Base-by-base conservation (phyloP, 1,140 invertebrate species). In the Cotesia typhae region DNA sequence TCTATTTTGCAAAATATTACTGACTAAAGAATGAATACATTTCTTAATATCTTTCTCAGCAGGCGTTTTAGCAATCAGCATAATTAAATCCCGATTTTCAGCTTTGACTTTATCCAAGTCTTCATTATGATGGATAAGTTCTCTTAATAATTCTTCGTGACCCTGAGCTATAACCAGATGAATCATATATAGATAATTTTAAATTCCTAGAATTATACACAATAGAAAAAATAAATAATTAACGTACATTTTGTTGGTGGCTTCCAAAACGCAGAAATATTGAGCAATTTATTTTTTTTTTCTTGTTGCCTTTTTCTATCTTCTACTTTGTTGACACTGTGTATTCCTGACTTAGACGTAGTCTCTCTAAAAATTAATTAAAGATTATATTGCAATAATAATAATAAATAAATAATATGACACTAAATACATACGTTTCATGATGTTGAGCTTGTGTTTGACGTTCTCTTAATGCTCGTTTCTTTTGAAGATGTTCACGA, bases 241-340 rank as follows among this genome's bases (percentile, higher is more conserved):
- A 52, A 81, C 76, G 82, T 87, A 88, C 88, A 90, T 88, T 90
- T 92, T 36, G 87, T 88, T 4, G 90, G 89, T 36, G 91, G 89
- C 81, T 94, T 94, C 61, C 91, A 90, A 80, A 96, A 96, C 4
- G 95, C 91, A 36, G 91, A 92, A 78, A 93, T 92, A 78, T 91
- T 91, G 4, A 96, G 87, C 52, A 94, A 89, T 82, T 95, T 94
- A 20, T 90, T 91, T 74, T 94, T 92, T 79, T 95, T 95, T 78
- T 96, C 94, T 80, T 95, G 93, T 71, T 94, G 92, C 28, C 92
- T 89, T 74, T 95, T 94, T 79, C 96, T 96, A 83, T 96, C 94
- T 81, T 95, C 94, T 5, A 59, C 17, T 63, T 73, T 65, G 5
- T 38, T 70, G n/a, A 51, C 41, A 10, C 64, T 53, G n/a, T 63